These are phyloP conservation scores for Pangasius krempfi DNA, from an alignment of 2,797 vertebrate species.

Conservation along the genomic window DNA sequence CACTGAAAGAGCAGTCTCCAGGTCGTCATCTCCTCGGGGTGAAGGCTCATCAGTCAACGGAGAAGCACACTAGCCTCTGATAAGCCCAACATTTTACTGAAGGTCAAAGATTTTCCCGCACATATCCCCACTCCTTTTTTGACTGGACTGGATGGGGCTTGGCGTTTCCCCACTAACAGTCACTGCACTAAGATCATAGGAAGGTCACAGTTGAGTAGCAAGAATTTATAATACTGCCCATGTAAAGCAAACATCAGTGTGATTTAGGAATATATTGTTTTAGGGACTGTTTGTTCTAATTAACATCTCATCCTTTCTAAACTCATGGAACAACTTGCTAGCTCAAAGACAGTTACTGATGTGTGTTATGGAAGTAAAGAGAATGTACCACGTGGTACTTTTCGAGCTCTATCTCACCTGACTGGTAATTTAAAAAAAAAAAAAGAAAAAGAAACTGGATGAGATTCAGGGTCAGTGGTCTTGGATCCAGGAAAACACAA, in stretches of 20 bases:
- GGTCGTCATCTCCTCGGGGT: conserved; percentile 92
- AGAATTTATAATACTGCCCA: conserved; percentile 9
- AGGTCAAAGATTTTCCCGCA: conserved; percentile 29
- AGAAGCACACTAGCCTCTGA: conserved; percentile 84
- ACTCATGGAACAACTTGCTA: conserved; percentile 10
- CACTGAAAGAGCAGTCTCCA: conserved; percentile 91
- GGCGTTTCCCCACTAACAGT: conserved; percentile 31
- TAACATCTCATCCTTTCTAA: neutral
- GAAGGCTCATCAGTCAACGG: conserved; percentile 92
- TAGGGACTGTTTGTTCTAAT: neutral
- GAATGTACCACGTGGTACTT: conserved; percentile 25
- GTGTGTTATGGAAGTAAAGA: conserved; percentile 7
- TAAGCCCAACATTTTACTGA: conserved; percentile 6
- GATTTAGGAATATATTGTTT: conserved; percentile 6
- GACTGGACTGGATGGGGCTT: conserved; percentile 41
- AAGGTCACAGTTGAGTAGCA: conserved; percentile 17
- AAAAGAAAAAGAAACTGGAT: neutral
- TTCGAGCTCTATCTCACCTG: neutral
- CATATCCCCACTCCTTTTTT: conserved; percentile 22
- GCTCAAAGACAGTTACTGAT: conserved; percentile 20
- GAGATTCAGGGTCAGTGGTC: neutral
- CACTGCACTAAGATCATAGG: conserved; percentile 45
- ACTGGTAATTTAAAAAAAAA: neutral
- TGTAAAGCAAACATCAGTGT: conserved; percentile 1
- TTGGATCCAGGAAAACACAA: conserved; percentile 14